phyloP scores from a whole-genome alignment of 2,888 invertebrate species.

The Brachyopa scutellaris region DNA sequence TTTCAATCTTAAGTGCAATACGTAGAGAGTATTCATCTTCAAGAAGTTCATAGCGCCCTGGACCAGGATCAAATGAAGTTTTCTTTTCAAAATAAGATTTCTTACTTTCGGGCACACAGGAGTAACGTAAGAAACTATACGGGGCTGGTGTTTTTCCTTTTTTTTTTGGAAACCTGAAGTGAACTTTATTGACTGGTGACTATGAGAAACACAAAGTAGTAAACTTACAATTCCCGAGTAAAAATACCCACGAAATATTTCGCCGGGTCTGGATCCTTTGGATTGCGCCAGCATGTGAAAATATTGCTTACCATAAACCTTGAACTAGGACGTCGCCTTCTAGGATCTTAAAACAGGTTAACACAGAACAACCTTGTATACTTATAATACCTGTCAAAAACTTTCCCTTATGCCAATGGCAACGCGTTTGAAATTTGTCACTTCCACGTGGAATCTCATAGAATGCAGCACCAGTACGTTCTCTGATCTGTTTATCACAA shows the following conservation, averaged over 20 bases:
- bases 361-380: neutral
- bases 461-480: constrained; percentile 1
- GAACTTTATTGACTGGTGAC: too few species aligned
- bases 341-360: constrained; percentile 75
- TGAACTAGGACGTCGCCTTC: constrained; percentile 74
- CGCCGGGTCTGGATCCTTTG: constrained; percentile 76
- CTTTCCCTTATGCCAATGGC: constrained; percentile 75
- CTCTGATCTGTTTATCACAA: neutral
- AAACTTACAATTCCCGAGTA: neutral
- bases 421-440: constrained; percentile 72
- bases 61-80: constrained; percentile 76
- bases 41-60: constrained; percentile 77
- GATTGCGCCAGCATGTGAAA: constrained; percentile 75
- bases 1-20: neutral
- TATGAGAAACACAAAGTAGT: too few species aligned
- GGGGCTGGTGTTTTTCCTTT: constrained; percentile 54
- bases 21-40: constrained; percentile 75
- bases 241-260: constrained; percentile 71
- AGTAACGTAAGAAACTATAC: constrained; percentile 73
- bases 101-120: constrained; percentile 75
- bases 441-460: constrained; percentile 54
- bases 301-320: constrained; percentile 75
- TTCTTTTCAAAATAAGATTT: constrained; percentile 48
- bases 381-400: constrained; percentile 75
- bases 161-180: constrained; percentile 31